Conservation (phyloP, 2,113 vertebrate species). For the Thymallus thymallus region DNA sequence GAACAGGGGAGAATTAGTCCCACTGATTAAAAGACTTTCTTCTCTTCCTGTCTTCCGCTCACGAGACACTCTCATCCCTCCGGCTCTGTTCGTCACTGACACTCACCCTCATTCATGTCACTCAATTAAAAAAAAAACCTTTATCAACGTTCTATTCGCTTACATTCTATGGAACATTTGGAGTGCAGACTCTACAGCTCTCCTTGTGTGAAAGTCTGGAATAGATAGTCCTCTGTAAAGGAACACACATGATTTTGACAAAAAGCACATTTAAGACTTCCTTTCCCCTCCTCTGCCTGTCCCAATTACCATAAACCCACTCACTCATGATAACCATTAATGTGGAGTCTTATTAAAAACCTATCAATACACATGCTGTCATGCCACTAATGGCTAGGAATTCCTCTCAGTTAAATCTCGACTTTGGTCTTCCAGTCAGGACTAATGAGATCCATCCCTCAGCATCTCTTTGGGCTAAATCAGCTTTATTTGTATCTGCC, state of each 20-base stretch:
- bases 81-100: constrained; percentile 69
- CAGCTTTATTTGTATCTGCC: constrained; percentile 83
- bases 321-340: constrained; percentile 81
- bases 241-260: constrained; percentile 55
- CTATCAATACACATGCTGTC: constrained; percentile 79
- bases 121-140: constrained; percentile 49
- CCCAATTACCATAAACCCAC: constrained; percentile 77
- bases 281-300: constrained; percentile 65
- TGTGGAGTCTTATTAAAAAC: constrained; percentile 81
- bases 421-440: constrained; percentile 75
- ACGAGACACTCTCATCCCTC: constrained; percentile 63
- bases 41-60: constrained; percentile 43
- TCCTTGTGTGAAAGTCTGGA: constrained; percentile 18
- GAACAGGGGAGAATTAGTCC: constrained; percentile 74
- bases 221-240: constrained; percentile 25
- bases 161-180: background rate
- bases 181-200: constrained; percentile 18
- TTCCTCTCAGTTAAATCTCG: constrained; percentile 78
- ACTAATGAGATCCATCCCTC: constrained; percentile 82
- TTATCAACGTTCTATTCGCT: constrained; percentile 25
- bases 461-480: constrained; percentile 81
- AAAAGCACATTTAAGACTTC: constrained; percentile 69
- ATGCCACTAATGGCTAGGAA: constrained; percentile 77
- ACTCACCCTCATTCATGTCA: constrained; percentile 51
- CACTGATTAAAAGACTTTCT: constrained; percentile 74